phyloP scores from a whole-genome alignment of 2,888 invertebrate species.

The Pyrrhosoma nymphula region DNA sequence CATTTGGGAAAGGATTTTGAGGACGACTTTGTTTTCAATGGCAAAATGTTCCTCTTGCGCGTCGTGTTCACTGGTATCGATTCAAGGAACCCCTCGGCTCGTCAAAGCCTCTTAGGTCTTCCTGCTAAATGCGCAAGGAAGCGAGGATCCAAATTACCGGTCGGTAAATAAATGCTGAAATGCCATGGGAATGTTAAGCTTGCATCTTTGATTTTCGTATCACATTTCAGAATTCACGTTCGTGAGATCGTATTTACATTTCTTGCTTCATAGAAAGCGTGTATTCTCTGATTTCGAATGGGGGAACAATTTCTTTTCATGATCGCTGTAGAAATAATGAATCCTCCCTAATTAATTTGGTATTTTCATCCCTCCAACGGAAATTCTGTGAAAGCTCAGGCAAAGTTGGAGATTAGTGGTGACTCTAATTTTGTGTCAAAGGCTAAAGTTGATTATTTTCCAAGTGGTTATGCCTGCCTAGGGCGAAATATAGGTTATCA shows the following conservation, averaged over 20 bases:
- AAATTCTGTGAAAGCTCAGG: too few relatives aligned
- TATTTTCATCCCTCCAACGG: not conserved
- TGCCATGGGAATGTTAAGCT: not conserved
- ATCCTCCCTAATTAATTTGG: not conserved
- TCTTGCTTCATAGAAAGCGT: not conserved
- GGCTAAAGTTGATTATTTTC: too few relatives aligned
- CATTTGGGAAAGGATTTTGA: not conserved
- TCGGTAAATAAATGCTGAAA: too few relatives aligned
- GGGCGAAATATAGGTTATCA: too few relatives aligned
- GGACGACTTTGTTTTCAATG: not conserved
- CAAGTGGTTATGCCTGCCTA: too few relatives aligned
- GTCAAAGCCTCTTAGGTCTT: not conserved
- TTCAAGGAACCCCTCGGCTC: not conserved
- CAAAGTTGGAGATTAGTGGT: too few relatives aligned
- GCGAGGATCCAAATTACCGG: not conserved
- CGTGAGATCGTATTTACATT: not conserved
- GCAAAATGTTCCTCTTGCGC: not conserved
- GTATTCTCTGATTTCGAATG: not conserved
- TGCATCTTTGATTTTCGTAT: not conserved
- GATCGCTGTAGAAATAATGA: not conserved
- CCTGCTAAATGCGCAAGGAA: not conserved
- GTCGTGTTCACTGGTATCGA: not conserved
- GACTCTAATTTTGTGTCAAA: too few relatives aligned
- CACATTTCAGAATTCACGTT: not conserved
- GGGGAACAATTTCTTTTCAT: not conserved